These are phyloP conservation scores for Chelonia mydas DNA, from an alignment of 2,797 vertebrate genomes.

Conservation along the genomic window DNA sequence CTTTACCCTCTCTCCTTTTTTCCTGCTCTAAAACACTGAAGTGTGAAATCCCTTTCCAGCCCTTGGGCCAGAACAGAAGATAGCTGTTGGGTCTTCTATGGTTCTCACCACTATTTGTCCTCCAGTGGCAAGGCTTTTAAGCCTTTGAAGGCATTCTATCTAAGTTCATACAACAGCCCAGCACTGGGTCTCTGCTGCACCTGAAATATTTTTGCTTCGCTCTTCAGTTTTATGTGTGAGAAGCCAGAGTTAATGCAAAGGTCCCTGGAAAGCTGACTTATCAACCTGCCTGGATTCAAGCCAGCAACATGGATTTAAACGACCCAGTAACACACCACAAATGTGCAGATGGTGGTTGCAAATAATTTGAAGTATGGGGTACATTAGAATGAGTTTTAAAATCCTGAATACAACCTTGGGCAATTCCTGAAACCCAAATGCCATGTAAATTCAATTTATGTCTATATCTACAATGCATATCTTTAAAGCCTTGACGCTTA, in stretches of 20 bases:
- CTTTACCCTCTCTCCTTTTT: neutral
- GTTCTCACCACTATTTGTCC: slow-evolving; percentile 17
- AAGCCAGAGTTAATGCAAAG: neutral
- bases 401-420: neutral
- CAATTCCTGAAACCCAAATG: neutral
- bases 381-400: rapidly evolving
- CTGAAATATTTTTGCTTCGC: slow-evolving; percentile 19
- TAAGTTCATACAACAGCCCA: neutral
- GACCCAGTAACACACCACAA: neutral
- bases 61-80: slow-evolving; percentile 42
- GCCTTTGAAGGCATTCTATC: slow-evolving; percentile 13
- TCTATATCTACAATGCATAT: neutral
- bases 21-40: slow-evolving; percentile 11
- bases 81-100: slow-evolving; percentile 27
- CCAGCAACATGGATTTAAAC: neutral
- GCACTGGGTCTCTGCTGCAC: neutral
- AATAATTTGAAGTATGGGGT: neutral
- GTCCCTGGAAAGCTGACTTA: neutral
- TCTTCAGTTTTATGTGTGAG: neutral
- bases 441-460: neutral
- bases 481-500: neutral
- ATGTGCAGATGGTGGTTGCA: neutral
- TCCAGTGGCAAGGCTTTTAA: slow-evolving; percentile 28
- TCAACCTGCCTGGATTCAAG: neutral
- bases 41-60: slow-evolving; percentile 22